phyloP scores from a whole-genome alignment of 2,113 vertebrate genomes.

The Panthera tigris region DNA sequence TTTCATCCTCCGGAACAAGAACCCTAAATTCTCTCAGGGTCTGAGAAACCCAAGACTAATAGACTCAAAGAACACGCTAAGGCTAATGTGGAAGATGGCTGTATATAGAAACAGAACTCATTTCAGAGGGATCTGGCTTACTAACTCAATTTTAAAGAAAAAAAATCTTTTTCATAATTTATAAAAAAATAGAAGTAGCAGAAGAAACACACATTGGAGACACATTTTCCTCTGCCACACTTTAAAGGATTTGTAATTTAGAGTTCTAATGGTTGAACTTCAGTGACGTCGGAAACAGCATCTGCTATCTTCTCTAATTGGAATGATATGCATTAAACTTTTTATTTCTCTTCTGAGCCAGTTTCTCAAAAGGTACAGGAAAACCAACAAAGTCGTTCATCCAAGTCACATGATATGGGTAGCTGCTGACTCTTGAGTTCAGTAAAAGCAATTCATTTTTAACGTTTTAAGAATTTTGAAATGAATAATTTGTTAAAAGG shows the following conservation, averaged over 20 bases:
- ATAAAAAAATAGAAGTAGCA: background rate
- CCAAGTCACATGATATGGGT: background rate
- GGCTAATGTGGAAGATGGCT: background rate
- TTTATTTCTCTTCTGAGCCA: background rate
- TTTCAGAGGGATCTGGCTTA: background rate
- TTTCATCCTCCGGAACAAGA: background rate
- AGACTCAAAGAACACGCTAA: background rate
- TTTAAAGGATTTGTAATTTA: background rate
- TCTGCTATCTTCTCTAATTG: background rate
- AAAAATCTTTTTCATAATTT: background rate
- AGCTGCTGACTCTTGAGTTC: background rate
- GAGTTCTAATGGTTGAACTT: background rate
- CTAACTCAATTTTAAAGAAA: background rate
- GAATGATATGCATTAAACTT: background rate
- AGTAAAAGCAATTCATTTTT: background rate
- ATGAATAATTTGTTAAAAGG: background rate
- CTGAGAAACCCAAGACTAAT: background rate
- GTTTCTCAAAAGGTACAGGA: background rate
- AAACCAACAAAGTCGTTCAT: background rate
- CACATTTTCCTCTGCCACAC: background rate
- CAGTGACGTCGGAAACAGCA: background rate
- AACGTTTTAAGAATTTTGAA: background rate
- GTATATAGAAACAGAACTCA: background rate
- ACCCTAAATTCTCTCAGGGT: background rate
- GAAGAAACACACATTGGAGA: background rate